Evolutionary conservation across 1,140 invertebrate genomes (phyloP).

Genomic region (Dreissena polymorpha): DNA sequence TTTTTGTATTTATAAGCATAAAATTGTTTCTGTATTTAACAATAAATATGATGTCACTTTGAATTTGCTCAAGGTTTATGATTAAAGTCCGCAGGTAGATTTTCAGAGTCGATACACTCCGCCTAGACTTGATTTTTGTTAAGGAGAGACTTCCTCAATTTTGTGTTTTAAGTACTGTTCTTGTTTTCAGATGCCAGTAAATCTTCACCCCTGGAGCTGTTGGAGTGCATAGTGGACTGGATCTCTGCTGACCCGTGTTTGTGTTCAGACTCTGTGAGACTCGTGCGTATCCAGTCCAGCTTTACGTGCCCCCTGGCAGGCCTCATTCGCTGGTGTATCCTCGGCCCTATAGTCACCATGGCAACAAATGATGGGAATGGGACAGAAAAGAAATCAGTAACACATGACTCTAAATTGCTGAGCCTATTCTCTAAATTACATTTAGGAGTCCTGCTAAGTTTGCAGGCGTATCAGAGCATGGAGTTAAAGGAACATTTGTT

Average conservation of each 20-base stretch:
- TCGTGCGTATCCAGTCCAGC: constrained; percentile 69
- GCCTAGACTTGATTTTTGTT: no score
- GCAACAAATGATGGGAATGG: not conserved
- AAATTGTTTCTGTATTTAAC: no score
- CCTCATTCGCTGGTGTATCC: constrained; percentile 73
- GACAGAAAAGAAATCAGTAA: not conserved
- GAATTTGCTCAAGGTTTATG: no score
- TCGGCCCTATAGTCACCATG: constrained; percentile 66
- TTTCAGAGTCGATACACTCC: no score
- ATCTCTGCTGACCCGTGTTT: constrained; percentile 70
- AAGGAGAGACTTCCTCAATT: no score
- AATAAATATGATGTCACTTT: no score
- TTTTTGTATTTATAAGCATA: no score
- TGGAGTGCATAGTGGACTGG: constrained; percentile 74
- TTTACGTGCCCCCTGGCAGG: constrained; percentile 73
- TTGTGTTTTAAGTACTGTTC: no score
- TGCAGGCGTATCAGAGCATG: constrained; percentile 69
- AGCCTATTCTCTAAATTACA: constrained; percentile 70
- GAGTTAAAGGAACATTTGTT: constrained; percentile 69
- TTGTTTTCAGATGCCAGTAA: constrained; percentile 63
- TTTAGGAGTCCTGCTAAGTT: constrained; percentile 70
- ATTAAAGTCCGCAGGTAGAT: no score
- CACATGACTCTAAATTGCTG: constrained; percentile 37
- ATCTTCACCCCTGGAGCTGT: constrained; percentile 64
- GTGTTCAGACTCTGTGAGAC: constrained; percentile 74